Evolutionary conservation across 92 coral and sea anemone species (phyloP).

Genomic region (Pocillopora meandrina): DNA sequence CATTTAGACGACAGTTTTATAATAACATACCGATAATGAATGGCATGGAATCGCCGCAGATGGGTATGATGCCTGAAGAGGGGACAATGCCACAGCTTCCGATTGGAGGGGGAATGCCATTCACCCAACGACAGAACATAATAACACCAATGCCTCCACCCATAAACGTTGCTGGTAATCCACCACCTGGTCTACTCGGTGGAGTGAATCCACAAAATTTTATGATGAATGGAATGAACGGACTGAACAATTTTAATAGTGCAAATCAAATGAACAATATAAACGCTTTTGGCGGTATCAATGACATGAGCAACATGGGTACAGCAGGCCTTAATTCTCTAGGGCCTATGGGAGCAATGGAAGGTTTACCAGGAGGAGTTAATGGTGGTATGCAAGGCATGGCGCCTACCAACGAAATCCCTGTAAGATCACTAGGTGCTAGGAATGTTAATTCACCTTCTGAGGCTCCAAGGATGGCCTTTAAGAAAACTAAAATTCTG

Average conservation of each 20-base stretch:
- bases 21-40: constrained; percentile 46
- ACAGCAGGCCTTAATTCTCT: constrained; percentile 28
- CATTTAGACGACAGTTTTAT: constrained; percentile 30
- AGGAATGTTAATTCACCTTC: constrained; percentile 38
- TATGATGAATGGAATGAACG: constrained; percentile 58
- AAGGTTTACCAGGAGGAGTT: constrained; percentile 29
- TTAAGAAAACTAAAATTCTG: constrained; percentile 75
- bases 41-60: constrained; percentile 41
- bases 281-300: constrained; percentile 47
- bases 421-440: constrained; percentile 51
- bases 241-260: constrained; percentile 24
- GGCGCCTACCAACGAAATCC: background rate
- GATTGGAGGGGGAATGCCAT: constrained; percentile 24
- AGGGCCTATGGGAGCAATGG: constrained; percentile 29
- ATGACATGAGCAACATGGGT: constrained; percentile 46
- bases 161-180: constrained; percentile 78
- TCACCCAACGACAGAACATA: constrained; percentile 62
- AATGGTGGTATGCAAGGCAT: constrained; percentile 17
- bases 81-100: constrained; percentile 46
- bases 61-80: constrained; percentile 53
- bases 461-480: constrained; percentile 47
- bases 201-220: constrained; percentile 51
- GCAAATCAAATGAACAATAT: constrained; percentile 52
- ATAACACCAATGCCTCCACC: constrained; percentile 82
- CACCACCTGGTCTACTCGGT: constrained; percentile 80